Evolutionary conservation across 2,888 invertebrate species (phyloP), one percentile per base, ranked within the genome.

Genomic region (Byasa hedistus): DNA sequence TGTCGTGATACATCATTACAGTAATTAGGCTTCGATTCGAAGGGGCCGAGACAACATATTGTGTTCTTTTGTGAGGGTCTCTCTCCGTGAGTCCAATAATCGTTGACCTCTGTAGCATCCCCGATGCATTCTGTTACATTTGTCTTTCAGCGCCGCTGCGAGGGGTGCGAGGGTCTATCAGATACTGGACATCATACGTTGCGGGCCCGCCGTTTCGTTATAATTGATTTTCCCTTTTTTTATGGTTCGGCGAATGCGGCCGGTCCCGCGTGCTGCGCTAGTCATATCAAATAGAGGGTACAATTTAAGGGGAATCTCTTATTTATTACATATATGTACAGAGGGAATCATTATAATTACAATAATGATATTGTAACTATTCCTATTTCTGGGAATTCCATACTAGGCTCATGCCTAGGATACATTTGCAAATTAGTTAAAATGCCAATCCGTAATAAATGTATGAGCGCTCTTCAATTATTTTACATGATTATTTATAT

Each of bases 141-240:
- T 64, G 62, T 32, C 56, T 57, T 44, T 61, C 8, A n/a, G 44
- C 48, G 63, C 51, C 59, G 56, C 21, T 52, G 39, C 55, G 60
- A 56, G 67, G 75, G 77, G 72, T 64, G 75, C 77, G 68, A 65
- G 54, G 57, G 70, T 32, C 79, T 80, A 76, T 68, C 73, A 75
- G 79, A 78, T 69, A 69, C 70, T 80, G 82, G 85, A 48, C 74
- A 73, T 71, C 55, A 27, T 62, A 57, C 51, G 73, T 74, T 77
- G 77, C 75, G 77, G 80, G 82, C 79, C 80, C 83, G 86, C 84
- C 85, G 87, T 86, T 86, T 87, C 80, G 84, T 78, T 85, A 85
- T 89, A 89, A 89, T 89, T 91, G 89, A 88, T 90, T 89, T 85
- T n/a, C n/a, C 83, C 86, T 84, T 85, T 87, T 88, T 89, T 88